Conservation (phyloP, 2,113 vertebrate genomes). For the Noctilio leporinus region DNA sequence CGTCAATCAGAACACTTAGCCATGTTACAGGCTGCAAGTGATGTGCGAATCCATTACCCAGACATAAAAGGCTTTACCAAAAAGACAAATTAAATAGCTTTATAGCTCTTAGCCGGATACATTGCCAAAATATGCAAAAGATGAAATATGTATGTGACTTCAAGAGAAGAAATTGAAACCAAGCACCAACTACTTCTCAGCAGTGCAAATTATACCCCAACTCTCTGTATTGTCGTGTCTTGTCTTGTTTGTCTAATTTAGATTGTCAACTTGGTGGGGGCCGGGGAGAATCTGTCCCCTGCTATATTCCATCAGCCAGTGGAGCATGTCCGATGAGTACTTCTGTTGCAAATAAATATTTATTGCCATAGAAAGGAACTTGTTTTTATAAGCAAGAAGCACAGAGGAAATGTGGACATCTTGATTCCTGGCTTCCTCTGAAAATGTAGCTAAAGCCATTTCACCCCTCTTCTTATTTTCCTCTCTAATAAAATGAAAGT, state of each 20-base stretch:
- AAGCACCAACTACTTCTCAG: conserved; percentile 53
- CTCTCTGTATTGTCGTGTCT: conserved; percentile 35
- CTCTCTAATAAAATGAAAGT: conserved; percentile 15
- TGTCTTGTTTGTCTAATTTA: conserved; percentile 57
- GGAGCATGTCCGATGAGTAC: neutral
- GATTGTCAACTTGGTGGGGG: conserved; percentile 8
- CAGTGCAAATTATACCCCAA: conserved; percentile 37
- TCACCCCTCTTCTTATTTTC: neutral
- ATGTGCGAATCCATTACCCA: conserved; percentile 79
- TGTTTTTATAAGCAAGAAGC: neutral
- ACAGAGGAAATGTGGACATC: neutral
- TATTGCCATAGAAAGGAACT: conserved; percentile 34
- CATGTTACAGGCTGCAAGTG: conserved; percentile 77
- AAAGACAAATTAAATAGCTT: conserved; percentile 78
- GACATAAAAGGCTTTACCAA: conserved; percentile 79
- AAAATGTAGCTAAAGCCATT: neutral
- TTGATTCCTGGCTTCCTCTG: neutral
- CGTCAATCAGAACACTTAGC: conserved; percentile 83
- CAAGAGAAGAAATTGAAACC: conserved; percentile 56
- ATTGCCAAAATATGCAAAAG: conserved; percentile 57
- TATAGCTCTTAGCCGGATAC: conserved; percentile 32
- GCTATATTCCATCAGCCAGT: neutral
- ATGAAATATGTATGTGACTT: conserved; percentile 66
- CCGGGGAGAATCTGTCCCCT: neutral
- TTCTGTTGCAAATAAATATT: conserved; percentile 54